Evolutionary conservation across 2,797 vertebrate species (phyloP).

Genomic region (Poecilia picta): DNA sequence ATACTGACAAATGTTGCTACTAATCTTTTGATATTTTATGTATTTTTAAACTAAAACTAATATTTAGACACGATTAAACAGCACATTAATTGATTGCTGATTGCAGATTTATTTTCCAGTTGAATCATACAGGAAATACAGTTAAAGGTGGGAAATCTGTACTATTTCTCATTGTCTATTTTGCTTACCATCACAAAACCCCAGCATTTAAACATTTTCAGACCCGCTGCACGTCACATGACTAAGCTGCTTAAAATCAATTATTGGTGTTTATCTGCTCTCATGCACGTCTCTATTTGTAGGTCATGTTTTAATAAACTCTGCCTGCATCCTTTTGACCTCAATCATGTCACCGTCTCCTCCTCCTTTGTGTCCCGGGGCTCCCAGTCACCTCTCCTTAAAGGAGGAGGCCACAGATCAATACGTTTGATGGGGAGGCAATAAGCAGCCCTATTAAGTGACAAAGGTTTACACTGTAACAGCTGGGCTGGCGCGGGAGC

Average conservation of each 20-base stretch:
- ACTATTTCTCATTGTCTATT: background rate
- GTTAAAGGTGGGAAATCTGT: background rate
- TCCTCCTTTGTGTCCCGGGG: conserved; percentile 58
- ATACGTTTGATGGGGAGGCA: conserved; percentile 98
- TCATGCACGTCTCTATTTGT: conserved; percentile 10
- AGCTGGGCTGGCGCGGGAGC: conserved; percentile 98
- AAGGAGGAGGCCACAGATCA: conserved; percentile 95
- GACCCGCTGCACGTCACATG: background rate
- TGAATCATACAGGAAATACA: background rate
- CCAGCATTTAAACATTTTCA: background rate
- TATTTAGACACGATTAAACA: too few species aligned
- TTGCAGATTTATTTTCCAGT: background rate
- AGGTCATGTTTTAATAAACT: conserved; percentile 51
- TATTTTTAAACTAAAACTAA: too few species aligned
- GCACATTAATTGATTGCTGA: too few species aligned
- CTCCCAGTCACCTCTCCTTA: conserved; percentile 81
- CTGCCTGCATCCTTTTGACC: conserved; percentile 28
- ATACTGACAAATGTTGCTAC: too few species aligned
- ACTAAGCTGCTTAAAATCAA: conserved; percentile 34
- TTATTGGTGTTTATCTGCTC: background rate
- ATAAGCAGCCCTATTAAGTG: conserved; percentile 99
- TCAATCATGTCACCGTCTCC: conserved; percentile 20
- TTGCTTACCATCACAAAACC: background rate
- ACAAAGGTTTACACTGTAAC: conserved; percentile 99
- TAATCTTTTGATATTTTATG: too few species aligned